Evolutionary conservation across 1,140 invertebrate species (phyloP), one percentile per base, ranked within the genome.

Genomic region (Lutraria rhynchaena): DNA sequence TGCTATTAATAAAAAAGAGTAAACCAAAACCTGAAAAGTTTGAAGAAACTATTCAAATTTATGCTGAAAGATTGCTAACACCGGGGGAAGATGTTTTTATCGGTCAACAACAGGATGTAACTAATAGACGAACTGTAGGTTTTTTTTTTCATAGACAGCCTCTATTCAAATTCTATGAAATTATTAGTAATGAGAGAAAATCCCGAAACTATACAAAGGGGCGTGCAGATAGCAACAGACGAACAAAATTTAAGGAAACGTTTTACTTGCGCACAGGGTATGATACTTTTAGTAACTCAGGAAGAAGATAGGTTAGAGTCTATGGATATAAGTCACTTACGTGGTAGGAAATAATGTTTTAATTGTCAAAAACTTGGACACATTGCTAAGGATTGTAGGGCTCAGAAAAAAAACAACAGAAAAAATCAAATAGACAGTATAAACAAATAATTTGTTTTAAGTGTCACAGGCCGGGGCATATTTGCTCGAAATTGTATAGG

Each of bases 111-210:
- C 24, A 29, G 13, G 27, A 41, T 15, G 46, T 75, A 13, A 44
- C 37, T 15, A 19, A 71, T 5, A 65, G 31, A 44, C 75, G 75
- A 41, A 7, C 82, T 1, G 37, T 85, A 15, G 70, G 57, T 15
- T 65, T 67, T 33, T 82, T 82, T 60, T 70, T 58, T 29, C n/a
- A n/a, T n/a, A n/a, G 65, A 85, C 27, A 75, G 67, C 0, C 22
- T 85, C 0, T 46, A 11, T n/a, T 31, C 71, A 19, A 73, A 84
- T 49, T 57, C 41, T 37, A 9, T 81, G 7, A 75, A 53, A 76
- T n/a, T 81, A n/a, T 77, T 77, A 55, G 22, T 84, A 5, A 76
- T 84, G 63, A 35, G 70, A 41, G 31, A 60, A 22, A 76, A 81
- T 53, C 83, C 77, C 24, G 17, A 3, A 3, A 70, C 60, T 15